These are phyloP conservation scores for Tragelaphus strepsiceros DNA, from an alignment of 2,113 vertebrate genomes.

Conservation along the genomic window DNA sequence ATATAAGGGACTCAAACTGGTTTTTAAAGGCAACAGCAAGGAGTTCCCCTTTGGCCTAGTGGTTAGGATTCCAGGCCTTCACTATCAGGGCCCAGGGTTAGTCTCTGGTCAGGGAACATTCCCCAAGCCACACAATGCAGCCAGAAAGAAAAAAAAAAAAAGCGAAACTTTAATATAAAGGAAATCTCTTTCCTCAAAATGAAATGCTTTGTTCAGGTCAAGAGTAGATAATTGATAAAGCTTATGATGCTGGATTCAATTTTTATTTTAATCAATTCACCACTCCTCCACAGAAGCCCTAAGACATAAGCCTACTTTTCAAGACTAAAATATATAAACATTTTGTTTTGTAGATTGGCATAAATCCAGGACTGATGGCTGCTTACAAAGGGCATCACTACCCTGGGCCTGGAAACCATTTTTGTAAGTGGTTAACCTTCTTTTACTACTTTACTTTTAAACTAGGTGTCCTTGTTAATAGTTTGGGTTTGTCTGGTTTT, in stretches of 20 bases:
- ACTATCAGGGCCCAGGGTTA: background rate
- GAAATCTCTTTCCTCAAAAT: background rate
- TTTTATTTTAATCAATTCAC: background rate
- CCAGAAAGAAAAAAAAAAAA: background rate
- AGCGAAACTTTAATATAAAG: background rate
- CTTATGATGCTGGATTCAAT: background rate
- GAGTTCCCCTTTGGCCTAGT: background rate
- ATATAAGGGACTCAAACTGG: background rate
- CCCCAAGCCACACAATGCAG: background rate
- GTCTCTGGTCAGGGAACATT: background rate
- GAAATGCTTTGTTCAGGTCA: background rate
- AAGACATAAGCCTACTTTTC: background rate
- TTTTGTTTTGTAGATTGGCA: conserved; percentile 90
- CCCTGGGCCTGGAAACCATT: conserved; percentile 98
- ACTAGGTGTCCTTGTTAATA: background rate
- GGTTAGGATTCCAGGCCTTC: background rate
- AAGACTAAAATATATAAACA: background rate
- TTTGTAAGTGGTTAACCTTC: conserved; percentile 86
- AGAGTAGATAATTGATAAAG: background rate
- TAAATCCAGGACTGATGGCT: conserved; percentile 98
- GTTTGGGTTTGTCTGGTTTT: background rate
- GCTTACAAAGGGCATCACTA: conserved; percentile 98
- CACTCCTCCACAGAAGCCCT: background rate
- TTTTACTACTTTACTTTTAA: background rate
- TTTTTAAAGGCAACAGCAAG: background rate